Conservation (phyloP, 2,113 vertebrate species). For the Pangasianodon gigas region DNA sequence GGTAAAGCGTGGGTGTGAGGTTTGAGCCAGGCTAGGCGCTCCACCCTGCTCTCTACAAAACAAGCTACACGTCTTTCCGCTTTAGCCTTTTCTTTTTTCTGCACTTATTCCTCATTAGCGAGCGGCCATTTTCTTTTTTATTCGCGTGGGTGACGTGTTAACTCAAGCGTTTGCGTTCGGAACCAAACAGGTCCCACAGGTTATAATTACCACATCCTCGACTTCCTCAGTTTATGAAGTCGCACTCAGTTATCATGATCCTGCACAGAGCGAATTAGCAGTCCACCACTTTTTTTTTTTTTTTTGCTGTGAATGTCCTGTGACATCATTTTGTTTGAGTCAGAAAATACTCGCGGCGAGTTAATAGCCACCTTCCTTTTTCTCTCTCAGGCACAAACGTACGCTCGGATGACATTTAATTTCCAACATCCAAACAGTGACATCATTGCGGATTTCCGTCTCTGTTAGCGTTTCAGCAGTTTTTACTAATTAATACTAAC, state of each 20-base stretch:
- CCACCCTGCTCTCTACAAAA: conserved; percentile 9
- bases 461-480: not conserved
- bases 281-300: not conserved
- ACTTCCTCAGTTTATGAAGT: conserved; percentile 11
- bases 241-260: conserved; percentile 37
- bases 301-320: conserved; percentile 1
- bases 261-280: conserved; percentile 9
- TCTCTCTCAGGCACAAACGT: not conserved
- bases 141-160: conserved; percentile 4
- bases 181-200: not conserved
- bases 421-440: conserved; percentile 21
- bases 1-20: conserved; percentile 29
- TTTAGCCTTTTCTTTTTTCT: not conserved
- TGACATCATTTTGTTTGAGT: conserved; percentile 40
- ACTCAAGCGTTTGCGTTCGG: not conserved
- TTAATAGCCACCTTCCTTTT: conserved; percentile 17
- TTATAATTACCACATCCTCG: not conserved
- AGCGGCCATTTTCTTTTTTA: not conserved
- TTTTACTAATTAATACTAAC: not conserved
- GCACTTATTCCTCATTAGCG: not conserved
- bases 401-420: conserved; percentile 28
- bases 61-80: not conserved
- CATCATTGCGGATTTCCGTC: conserved; percentile 5
- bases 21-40: not conserved
- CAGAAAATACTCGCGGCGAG: not conserved